These are phyloP conservation scores for Cyanocitta stelleri DNA, from an alignment of 2,113 vertebrate species.

Conservation along the genomic window DNA sequence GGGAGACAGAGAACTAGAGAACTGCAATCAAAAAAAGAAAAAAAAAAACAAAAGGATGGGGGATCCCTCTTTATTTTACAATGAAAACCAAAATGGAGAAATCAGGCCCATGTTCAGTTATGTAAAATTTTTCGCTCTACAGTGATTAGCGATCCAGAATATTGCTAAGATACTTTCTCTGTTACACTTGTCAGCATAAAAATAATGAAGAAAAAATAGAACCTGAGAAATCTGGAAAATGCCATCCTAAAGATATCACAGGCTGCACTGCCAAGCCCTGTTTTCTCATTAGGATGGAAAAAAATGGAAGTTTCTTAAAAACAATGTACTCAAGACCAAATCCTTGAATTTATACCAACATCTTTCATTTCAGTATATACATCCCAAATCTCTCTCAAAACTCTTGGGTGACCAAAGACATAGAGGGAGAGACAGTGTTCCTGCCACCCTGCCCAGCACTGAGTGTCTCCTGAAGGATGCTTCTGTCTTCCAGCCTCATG, in stretches of 20 bases:
- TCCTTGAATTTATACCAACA: neutral
- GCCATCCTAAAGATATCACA: conserved; percentile 6
- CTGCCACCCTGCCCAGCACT: neutral
- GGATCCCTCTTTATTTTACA: neutral
- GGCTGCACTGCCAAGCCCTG: neutral
- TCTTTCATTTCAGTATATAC: neutral
- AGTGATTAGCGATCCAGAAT: neutral
- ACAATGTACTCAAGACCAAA: neutral
- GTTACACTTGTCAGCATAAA: conserved; percentile 5
- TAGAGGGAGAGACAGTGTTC: neutral
- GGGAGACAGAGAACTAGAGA: neutral
- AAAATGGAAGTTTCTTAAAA: neutral
- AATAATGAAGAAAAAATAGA: conserved; percentile 34
- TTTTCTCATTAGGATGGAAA: neutral
- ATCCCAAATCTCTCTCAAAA: neutral
- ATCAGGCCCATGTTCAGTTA: neutral
- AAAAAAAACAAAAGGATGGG: rapidly evolving
- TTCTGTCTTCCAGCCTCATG: neutral
- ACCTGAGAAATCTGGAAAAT: conserved; percentile 33
- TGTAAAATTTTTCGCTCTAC: neutral
- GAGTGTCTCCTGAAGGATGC: neutral
- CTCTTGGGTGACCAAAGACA: neutral
- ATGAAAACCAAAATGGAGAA: neutral
- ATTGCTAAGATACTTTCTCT: neutral
- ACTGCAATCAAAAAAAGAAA: neutral